A percentile compares a stretch with the other conserved stretches of the same genome.
Conservation (phyloP, 2,888 invertebrate species). For the Azorinus chamasolen region DNA sequence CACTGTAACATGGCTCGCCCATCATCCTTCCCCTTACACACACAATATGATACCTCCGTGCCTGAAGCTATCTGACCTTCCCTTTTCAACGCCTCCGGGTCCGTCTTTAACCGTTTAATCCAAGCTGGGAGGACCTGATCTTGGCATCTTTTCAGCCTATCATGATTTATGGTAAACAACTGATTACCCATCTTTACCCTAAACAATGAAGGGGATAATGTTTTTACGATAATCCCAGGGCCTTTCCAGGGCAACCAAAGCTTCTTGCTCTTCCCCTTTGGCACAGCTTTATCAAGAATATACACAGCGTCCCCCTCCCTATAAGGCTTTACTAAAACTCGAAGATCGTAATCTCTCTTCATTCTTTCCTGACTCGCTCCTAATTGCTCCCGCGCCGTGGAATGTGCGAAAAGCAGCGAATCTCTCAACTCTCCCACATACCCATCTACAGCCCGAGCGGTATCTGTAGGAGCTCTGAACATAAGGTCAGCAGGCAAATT, state of each 20-base stretch:
- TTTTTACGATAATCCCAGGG: constrained; percentile 38
- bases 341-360: constrained; percentile 43
- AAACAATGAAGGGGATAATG: constrained; percentile 38
- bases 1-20: too few relatives aligned
- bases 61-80: too few relatives aligned
- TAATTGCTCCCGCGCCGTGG: constrained; percentile 5
- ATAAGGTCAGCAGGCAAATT: constrained; percentile 11
- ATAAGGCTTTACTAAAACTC: constrained; percentile 17
- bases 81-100: too few relatives aligned
- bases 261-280: constrained; percentile 24
- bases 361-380: constrained; percentile 9
- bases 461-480: too few relatives aligned
- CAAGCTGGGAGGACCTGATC: constrained; percentile 27
- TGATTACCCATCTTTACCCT: constrained; percentile 20
- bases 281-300: constrained; percentile 8
- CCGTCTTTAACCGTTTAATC: constrained; percentile 10
- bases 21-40: too few relatives aligned
- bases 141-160: constrained; percentile 37
- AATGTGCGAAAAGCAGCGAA: too few relatives aligned
- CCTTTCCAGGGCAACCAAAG: constrained; percentile 51
- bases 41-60: too few relatives aligned
- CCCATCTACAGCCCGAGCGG: too few relatives aligned
- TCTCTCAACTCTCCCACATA: too few relatives aligned
- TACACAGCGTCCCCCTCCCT: constrained; percentile 47
- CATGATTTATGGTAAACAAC: constrained; percentile 41